Evolutionary conservation across 2,113 vertebrate genomes (phyloP), one percentile per base, ranked within the genome.

Genomic region (Hippocampus abdominalis): DNA sequence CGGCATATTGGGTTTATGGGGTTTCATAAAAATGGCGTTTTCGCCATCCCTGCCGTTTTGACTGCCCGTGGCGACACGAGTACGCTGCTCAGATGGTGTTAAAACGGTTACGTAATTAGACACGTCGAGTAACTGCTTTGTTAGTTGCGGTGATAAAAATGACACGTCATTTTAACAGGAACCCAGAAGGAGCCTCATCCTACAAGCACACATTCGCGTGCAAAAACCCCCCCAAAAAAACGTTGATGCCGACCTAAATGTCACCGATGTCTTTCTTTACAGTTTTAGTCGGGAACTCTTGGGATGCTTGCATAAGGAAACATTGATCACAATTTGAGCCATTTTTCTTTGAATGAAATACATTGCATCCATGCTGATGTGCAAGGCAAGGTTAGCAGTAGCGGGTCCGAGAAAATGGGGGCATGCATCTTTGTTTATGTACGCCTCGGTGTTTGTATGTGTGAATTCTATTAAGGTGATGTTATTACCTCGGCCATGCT

Each of bases 401-500:
- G 0, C 39, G 23, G 15, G 20, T 11, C 32, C 32, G 32, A 36
- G 32, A 36, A 36, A 36, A 36, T 36, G 32, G 32, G 32, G 32
- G 20, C 60, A 62, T 40, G 60, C 20, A 5, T 60, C 36, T 39
- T 10, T 18, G 23, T 13, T 29, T 40, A 16, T 29, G 4, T 48
- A 3, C 46, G 3, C 53, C 4, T 23, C 1, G 8, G 11, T 46
- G 61, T 64, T 20, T 49, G 48, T 49, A 49, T 1, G 54, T 21
- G 44, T 66, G 57, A 79, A 59, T 9, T 36, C 36, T 40, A 23
- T 20, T 23, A 64, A 62, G 2, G 46, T 40, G 25, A 29, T 20
- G 59, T 32, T 42, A 69, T 70, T 89, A 93, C 93, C 93, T 92
- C 92, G 79, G 21, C 92, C 92, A 20, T 92, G 92, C 70, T 94